Base-by-base conservation (phyloP, 2,888 invertebrate species). In the Nesidiocoris tenuis region DNA sequence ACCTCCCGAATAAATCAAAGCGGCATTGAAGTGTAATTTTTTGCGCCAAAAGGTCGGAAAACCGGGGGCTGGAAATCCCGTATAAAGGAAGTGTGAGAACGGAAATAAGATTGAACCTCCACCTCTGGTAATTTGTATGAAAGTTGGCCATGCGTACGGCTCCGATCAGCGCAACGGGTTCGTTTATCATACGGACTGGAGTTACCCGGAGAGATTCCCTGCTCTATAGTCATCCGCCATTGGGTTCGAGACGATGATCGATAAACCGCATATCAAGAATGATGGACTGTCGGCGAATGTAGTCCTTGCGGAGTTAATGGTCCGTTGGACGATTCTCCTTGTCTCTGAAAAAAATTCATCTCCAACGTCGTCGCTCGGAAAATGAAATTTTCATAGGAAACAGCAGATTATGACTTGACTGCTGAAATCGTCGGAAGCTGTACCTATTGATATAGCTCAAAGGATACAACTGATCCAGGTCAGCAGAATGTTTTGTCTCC, bases 91-190 rank as follows among this genome's bases (percentile, higher is more conserved):
- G 39, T 39, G 39, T 17, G 56, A 19, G 23, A 21, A 54, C 21
- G 67, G 56, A 67, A 67, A 67, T 56, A 67, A 56, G 67, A 67
- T 67, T 67, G 67, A 55, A 22, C 21, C 65, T 12, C 16, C n/a
- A 39, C n/a, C 22, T 16, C 2, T 54, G 56, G 67, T 67, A 67
- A 67, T 67, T 67, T 67, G 67, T 67, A 67, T 39, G 39, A 55
- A 55, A 67, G 56, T 67, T 67, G 55, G 55, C 22, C 56, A 67
- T 67, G 67, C 67, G 56, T 67, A 25, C 12, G 55, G 22, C 67
- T 67, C 67, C 21, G 67, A 67, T 67, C 67, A 67, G 67, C 67
- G 55, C 19, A 67, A 55, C 54, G 55, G 67, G 55, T 67, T 55
- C 67, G 56, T 67, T 67, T 67, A 67, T 67, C 67, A 67, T 56